phyloP scores from a whole-genome alignment of 2,113 vertebrate species.

The Scatophagus argus region DNA sequence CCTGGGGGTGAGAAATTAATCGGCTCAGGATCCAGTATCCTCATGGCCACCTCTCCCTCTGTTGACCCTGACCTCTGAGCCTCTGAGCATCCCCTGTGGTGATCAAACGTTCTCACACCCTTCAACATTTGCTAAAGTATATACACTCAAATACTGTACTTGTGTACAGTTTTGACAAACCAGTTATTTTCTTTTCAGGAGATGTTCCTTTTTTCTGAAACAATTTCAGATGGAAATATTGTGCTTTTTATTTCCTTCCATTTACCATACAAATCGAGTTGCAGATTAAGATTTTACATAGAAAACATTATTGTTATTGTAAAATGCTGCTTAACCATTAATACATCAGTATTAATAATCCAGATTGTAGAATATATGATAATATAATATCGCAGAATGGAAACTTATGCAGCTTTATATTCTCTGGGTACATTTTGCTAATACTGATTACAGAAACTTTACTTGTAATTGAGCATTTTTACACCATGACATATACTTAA shows the following conservation, averaged over 20 bases:
- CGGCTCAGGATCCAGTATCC: conserved; percentile 72
- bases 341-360: neutral
- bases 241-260: neutral
- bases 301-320: neutral
- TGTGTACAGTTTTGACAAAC: neutral
- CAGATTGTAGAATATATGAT: too few relatives aligned
- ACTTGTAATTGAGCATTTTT: too few relatives aligned
- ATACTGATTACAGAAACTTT: too few relatives aligned
- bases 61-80: conserved; percentile 61
- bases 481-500: too few relatives aligned
- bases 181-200: neutral
- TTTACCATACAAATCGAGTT: neutral
- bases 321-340: neutral
- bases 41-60: conserved; percentile 25
- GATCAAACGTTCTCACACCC: conserved; percentile 22
- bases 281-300: neutral
- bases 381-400: too few relatives aligned
- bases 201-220: neutral
- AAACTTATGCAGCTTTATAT: too few relatives aligned
- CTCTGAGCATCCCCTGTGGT: conserved; percentile 4
- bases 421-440: too few relatives aligned
- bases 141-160: neutral
- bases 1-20: conserved; percentile 74
- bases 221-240: neutral
- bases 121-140: neutral